Base-by-base conservation (phyloP, 2,888 invertebrate genomes). In the Tachina fera region DNA sequence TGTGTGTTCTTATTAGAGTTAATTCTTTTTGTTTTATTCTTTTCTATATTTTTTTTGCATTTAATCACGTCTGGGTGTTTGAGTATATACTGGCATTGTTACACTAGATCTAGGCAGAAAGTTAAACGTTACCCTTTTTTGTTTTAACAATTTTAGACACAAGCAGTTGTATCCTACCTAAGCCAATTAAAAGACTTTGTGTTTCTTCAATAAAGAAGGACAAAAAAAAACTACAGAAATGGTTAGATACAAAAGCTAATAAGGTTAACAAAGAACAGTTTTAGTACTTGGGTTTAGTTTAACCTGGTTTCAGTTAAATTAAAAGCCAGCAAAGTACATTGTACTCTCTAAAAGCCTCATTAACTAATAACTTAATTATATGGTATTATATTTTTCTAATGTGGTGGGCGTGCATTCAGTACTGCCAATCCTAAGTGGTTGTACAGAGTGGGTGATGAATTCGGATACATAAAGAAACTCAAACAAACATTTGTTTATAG, bases 161-260 rank as follows among this genome's bases (percentile, higher is more conserved):
- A 85, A 70, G 74, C 56, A 70, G 68, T 43, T 41, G 16, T 68
- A 41, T 81, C 70, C 70, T 60, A 71, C 79, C 72, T 86, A 72
- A 86, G 71, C 83, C 83, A 83, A 76, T 83, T 83, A 86, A 75
- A 79, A 58, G 43, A 43, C n/a, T n/a, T 47, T 47, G 47, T 31
- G 6, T 3, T 16, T 16, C 16, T 61, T 41, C 1, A 60, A 60
- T 31, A 6, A 31, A 31, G 31, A 63, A 11, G 41, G 14, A 8
- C 1, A 53, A 4, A 45, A 67, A 56, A 60, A 6, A 68, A 5
- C 6, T 45, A 31, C 19, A 65, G 58, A 16, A 51, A 39, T 45
- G 14, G 8, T 49, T 13, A 22, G 39, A 74, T 72, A 10, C 16
- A 68, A 63, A 49, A 63, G 78, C 39, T 63, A 81, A 81, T 82